Evolutionary conservation across 1,140 invertebrate genomes (phyloP).

Genomic region (Drosophila nikananu): DNA sequence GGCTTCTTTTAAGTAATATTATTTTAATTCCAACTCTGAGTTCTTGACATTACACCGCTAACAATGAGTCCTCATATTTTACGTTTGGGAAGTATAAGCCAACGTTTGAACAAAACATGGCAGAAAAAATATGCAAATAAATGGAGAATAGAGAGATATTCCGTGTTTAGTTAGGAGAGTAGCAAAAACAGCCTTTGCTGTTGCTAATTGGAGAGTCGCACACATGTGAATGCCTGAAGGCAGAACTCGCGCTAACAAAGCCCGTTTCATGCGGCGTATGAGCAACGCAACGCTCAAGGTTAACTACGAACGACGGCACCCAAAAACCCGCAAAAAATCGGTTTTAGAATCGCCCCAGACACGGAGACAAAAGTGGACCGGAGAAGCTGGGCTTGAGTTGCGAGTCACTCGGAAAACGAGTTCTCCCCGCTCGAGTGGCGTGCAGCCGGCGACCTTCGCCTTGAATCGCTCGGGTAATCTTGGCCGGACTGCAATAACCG

Average conservation of each 20-base stretch:
- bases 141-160: slow-evolving; percentile 25
- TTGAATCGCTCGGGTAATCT: slow-evolving; percentile 46
- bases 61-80: slow-evolving; percentile 7
- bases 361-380: slow-evolving; percentile 12
- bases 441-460: slow-evolving; percentile 52
- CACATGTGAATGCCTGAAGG: slow-evolving; percentile 24
- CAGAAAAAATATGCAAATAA: slow-evolving; percentile 46
- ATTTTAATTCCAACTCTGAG: not conserved
- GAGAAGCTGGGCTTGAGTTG: slow-evolving; percentile 59
- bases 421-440: slow-evolving; percentile 40
- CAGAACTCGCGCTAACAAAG: slow-evolving; percentile 48
- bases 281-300: slow-evolving; percentile 60
- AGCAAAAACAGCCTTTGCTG: slow-evolving; percentile 31
- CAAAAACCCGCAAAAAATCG: slow-evolving; percentile 34
- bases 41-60: slow-evolving; percentile 4
- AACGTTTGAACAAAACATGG: slow-evolving; percentile 13
- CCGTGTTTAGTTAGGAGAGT: slow-evolving; percentile 42
- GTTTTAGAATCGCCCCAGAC: slow-evolving; percentile 48
- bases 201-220: slow-evolving; percentile 60
- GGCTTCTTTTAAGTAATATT: not conserved
- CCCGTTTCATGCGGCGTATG: slow-evolving; percentile 54
- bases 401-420: slow-evolving; percentile 33
- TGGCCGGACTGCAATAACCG: slow-evolving; percentile 41
- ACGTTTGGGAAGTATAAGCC: slow-evolving; percentile 2
- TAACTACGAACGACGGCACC: slow-evolving; percentile 38